Percentiles rank a stretch among this genome's conserved stretches.
Conservation (phyloP, 2,113 vertebrate genomes). For the Campylomormyrus tamandua region DNA sequence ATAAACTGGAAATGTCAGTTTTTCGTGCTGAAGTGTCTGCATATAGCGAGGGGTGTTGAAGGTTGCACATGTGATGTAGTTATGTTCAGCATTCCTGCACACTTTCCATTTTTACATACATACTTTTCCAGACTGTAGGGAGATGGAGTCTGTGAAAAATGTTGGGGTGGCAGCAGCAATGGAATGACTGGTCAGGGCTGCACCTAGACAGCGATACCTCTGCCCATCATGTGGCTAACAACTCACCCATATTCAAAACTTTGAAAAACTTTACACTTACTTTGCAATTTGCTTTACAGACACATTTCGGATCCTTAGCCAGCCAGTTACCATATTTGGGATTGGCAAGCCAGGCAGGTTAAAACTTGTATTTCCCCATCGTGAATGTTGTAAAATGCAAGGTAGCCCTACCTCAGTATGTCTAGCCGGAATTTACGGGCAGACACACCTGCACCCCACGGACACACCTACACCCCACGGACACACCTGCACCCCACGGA, state of each 20-base stretch:
- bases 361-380: neutral
- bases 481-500: too few species aligned
- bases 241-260: neutral
- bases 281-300: neutral
- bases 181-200: neutral
- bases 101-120: neutral
- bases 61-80: neutral
- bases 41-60: neutral
- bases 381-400: neutral
- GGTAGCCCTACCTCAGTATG: too few species aligned
- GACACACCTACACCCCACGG: too few species aligned
- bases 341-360: too few species aligned
- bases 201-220: neutral
- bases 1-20: neutral
- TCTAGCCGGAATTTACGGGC: too few species aligned
- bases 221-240: neutral
- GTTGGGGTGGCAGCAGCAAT: neutral
- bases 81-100: neutral
- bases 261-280: neutral
- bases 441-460: too few species aligned
- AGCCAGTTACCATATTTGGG: neutral
- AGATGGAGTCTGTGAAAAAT: neutral
- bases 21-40: neutral
- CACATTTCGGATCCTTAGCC: neutral
- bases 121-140: neutral